A percentile compares a stretch with the other conserved stretches of the same genome.
These are phyloP conservation scores for Carassius carassius DNA, from an alignment of 2,113 vertebrate genomes.

Conservation along the genomic window DNA sequence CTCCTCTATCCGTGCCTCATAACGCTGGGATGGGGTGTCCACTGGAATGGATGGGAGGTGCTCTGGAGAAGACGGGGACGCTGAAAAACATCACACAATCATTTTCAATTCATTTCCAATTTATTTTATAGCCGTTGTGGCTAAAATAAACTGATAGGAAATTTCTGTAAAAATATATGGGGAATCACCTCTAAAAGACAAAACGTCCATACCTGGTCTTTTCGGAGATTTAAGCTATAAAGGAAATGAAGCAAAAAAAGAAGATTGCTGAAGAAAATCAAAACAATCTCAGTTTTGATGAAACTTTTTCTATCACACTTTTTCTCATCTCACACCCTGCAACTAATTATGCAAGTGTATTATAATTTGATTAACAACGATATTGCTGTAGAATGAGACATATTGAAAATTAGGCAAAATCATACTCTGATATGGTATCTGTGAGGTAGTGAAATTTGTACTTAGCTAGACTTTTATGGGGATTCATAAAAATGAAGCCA, in stretches of 20 bases:
- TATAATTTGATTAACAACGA: neutral
- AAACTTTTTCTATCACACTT: neutral
- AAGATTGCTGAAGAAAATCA: too few relatives aligned
- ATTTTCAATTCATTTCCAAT: neutral
- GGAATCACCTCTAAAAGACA: slow-evolving; percentile 56
- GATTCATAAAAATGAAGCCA: neutral
- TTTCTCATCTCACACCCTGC: neutral
- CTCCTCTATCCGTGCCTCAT: slow-evolving; percentile 96
- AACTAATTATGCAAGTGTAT: neutral
- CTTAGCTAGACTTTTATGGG: neutral
- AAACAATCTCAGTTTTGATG: too few relatives aligned
- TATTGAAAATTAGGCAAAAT: neutral
- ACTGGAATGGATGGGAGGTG: slow-evolving; percentile 87
- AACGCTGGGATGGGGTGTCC: slow-evolving; percentile 89
- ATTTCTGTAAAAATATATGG: neutral
- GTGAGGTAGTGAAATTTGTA: neutral
- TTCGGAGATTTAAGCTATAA: slow-evolving; percentile 95
- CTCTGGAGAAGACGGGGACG: slow-evolving; percentile 91
- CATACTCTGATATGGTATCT: neutral
- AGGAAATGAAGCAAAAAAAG: slow-evolving; percentile 35
- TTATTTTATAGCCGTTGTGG: neutral
- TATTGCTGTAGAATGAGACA: neutral
- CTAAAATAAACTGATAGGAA: neutral
- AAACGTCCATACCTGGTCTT: slow-evolving; percentile 83
- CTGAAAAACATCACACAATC: slow-evolving; percentile 68